phyloP scores from a whole-genome alignment of 2,888 invertebrate genomes.

The Pomacea canaliculata region DNA sequence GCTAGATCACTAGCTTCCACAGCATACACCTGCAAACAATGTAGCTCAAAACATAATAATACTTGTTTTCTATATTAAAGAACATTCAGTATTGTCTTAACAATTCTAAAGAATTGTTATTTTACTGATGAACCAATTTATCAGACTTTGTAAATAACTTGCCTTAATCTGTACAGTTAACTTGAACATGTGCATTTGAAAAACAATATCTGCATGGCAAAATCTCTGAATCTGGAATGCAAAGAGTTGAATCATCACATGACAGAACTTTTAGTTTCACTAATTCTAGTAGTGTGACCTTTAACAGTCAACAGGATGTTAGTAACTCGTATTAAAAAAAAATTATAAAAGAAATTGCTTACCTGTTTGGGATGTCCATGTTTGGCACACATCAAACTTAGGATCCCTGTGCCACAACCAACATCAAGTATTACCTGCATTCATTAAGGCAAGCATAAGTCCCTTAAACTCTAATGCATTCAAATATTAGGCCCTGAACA shows the following conservation, averaged over 20 bases:
- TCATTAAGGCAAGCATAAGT: slow-evolving; percentile 1
- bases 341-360: slow-evolving; percentile 2
- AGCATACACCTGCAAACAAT: slow-evolving; percentile 51
- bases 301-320: too few relatives aligned
- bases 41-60: not conserved
- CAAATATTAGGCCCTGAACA: too few relatives aligned
- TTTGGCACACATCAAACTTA: slow-evolving; percentile 52
- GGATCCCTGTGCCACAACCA: slow-evolving; percentile 56
- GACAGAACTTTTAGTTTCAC: too few relatives aligned
- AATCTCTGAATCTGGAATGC: too few relatives aligned
- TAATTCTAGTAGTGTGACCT: too few relatives aligned
- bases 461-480: not conserved
- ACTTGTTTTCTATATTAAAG: not conserved
- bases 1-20: slow-evolving; percentile 60
- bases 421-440: slow-evolving; percentile 51
- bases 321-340: too few relatives aligned
- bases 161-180: too few relatives aligned
- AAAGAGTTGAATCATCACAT: too few relatives aligned
- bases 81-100: not conserved
- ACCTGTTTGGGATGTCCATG: slow-evolving; percentile 47
- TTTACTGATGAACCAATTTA: too few relatives aligned
- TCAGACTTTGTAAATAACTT: too few relatives aligned
- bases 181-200: too few relatives aligned
- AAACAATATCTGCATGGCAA: too few relatives aligned
- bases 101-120: not conserved